phyloP scores from a whole-genome alignment of 1,140 invertebrate genomes.

The Drosophila littoralis region DNA sequence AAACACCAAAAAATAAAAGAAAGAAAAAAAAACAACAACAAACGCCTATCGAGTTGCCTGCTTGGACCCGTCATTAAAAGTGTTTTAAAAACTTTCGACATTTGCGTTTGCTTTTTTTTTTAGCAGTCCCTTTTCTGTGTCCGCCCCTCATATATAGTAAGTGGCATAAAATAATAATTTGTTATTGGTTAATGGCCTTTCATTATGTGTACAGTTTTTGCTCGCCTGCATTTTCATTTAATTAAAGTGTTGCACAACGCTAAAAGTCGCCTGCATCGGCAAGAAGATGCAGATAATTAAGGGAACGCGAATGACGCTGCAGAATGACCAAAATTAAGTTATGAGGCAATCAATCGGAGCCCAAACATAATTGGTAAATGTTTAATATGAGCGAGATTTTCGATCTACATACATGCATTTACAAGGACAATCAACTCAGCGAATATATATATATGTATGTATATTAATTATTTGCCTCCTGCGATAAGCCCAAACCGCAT shows the following conservation, averaged over 20 bases:
- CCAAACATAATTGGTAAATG: too few species aligned
- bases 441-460: too few species aligned
- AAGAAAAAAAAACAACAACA: background rate
- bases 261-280: background rate
- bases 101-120: slow-evolving; percentile 11
- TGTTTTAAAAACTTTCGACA: slow-evolving; percentile 47
- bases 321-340: background rate
- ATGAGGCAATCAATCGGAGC: background rate
- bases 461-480: too few species aligned
- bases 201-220: slow-evolving; percentile 52
- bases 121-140: background rate
- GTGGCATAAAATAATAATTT: slow-evolving; percentile 58
- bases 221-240: slow-evolving; percentile 67
- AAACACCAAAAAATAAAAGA: background rate
- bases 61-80: slow-evolving; percentile 49
- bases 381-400: too few species aligned
- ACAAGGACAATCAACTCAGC: too few species aligned
- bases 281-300: slow-evolving; percentile 12
- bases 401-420: too few species aligned
- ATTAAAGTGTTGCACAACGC: slow-evolving; percentile 53
- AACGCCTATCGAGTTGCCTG: slow-evolving; percentile 33
- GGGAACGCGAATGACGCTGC: background rate
- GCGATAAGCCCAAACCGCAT: too few species aligned
- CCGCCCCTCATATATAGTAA: slow-evolving; percentile 12
- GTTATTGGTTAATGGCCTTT: slow-evolving; percentile 74